Evolutionary conservation across 2,888 invertebrate genomes (phyloP), one percentile per base, ranked within the genome.

Genomic region (Norana najaformis): DNA sequence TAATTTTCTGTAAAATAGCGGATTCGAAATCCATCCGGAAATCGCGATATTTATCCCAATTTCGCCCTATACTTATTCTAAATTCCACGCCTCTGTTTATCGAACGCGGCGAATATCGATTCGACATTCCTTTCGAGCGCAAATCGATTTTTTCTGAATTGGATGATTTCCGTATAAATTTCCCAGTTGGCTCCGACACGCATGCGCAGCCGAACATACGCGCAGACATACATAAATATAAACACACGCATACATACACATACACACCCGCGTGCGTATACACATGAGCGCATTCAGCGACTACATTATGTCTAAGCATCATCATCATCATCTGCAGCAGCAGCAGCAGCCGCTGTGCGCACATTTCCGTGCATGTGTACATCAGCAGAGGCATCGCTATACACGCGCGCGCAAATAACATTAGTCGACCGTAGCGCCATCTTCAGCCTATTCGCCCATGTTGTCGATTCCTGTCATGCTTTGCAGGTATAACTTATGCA

Each of bases 1-100:
- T 88, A 83, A 47, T 89, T 38, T 82, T 83, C 11, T 23, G 36
- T 69, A 20, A 38, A 39, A 39, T 83, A 34, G 53, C 6, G 69
- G n/a, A 69, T 69, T 69, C 69, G 69, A 69, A n/a, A 69, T 69
- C 38, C 83, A 39, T 89, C 88, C 88, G 30, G 13, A 41, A 36
- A n/a, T 38, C 34, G 41, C 88, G 88, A 88, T 88, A 16, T 39
- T 88, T 35, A 23, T 88, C 88, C 16, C 89, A 38, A 35, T 82
- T 69, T 88, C 36, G n/a, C 36, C 69, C 82, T 89, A n/a, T n/a
- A 35, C 20, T 89, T 82, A 35, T 37, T 35, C 82, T 53, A 35
- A 35, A 20, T 23, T 83, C 53, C 23, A 41, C 23, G 47, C 18
- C 3, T 20, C 47, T 11, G 47, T 23, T 23, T 47, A 47, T 47